These are phyloP conservation scores for human DNA, from an alignment of 2,113 vertebrate genomes.

Conservation along the genomic window GRCh38 chr1:106494001-106494500, in stretches of 20 bases:
- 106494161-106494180: not conserved
- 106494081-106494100: not conserved
- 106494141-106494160: not conserved
- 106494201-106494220: not conserved
- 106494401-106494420: not conserved
- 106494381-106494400: not conserved
- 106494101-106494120: not conserved
- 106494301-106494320: not conserved
- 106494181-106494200: not conserved
- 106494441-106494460: not conserved
- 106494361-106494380: not conserved
- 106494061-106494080: not conserved
- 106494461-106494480: not conserved
- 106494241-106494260: not conserved
- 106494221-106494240: not conserved
- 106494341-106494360: not conserved
- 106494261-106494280: not conserved
- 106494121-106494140: not conserved
- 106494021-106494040: not conserved
- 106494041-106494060: not conserved
- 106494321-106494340: fast-evolving
- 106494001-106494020: not conserved
- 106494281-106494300: not conserved
- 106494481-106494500: not conserved
- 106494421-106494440: not conserved